Base-by-base conservation (phyloP, 2,888 invertebrate genomes). In the Euproctis similis region DNA sequence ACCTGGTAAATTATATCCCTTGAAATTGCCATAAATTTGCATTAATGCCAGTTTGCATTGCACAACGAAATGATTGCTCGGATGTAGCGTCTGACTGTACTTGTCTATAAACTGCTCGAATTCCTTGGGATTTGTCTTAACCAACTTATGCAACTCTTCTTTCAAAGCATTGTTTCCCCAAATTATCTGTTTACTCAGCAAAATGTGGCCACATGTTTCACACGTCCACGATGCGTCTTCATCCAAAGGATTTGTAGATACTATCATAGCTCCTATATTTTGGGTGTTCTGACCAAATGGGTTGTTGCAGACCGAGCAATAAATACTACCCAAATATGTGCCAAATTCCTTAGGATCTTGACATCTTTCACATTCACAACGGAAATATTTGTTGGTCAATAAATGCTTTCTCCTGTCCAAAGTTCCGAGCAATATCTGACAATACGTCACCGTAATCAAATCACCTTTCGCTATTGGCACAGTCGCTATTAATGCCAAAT, bases 381-480 rank as follows among this genome's bases (percentile, higher is more conserved):
- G 86, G 43, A 92, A 92, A 59, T 89, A 90, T 67, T 92, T 92
- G 2, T 81, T 77, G 28, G 75, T 77, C 43, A 74, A 80, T 2
- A 93, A 67, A 63, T 89, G 88, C 43, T 84, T 73, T 42, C 91
- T 71, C 25, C 92, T 75, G 35, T 89, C 87, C 8, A 90, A 70
- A 1, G 92, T 92, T 8, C 90, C 90, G 76, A 89, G 88, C 24
- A 93, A 62, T 0, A 88, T 85, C 59, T 92, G 90, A 0, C 92
- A 91, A 53, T 92, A 92, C 0, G 91, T 89, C 0, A 88, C 87
- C 13, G 87, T 88, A 22, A 92, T 88, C 23, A 87, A 71, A 22
- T 88, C 88, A 3, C 90, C 91, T 71, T 91, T 90, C 26, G 84
- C 67, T 29, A 93, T 91, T 8, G 87, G 85, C 20, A 86, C 76